Evolutionary conservation across 2,888 invertebrate species (phyloP).

Genomic region (Dicranocentrus wangi): DNA sequence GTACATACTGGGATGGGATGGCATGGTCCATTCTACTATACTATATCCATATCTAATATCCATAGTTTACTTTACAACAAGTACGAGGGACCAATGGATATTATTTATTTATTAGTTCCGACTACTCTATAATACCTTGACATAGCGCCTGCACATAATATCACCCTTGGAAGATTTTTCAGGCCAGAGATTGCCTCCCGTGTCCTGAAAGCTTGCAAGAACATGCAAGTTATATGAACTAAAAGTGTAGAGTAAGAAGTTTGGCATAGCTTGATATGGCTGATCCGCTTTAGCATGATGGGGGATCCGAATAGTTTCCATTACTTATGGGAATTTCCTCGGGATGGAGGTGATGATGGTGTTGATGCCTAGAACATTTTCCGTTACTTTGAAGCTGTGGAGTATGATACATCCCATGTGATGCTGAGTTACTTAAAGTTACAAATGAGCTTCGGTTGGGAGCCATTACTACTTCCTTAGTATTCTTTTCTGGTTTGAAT

Average conservation of each 20-base stretch:
- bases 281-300: constrained; percentile 42
- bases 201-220: background rate
- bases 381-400: constrained; percentile 46
- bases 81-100: no score
- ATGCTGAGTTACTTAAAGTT: constrained; percentile 65
- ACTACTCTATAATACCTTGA: no score
- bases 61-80: background rate
- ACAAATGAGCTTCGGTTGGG: constrained; percentile 74
- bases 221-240: background rate
- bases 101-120: no score
- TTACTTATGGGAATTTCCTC: constrained; percentile 67
- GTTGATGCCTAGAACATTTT: constrained; percentile 49
- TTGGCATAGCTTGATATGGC: background rate
- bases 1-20: constrained; percentile 4
- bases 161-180: constrained; percentile 7
- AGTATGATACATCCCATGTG: constrained; percentile 47
- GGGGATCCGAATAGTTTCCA: constrained; percentile 57
- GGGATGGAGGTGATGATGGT: constrained; percentile 50
- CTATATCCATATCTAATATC: background rate
- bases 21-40: no score
- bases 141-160: no score
- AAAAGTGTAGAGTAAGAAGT: background rate
- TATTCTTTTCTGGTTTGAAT: constrained; percentile 79
- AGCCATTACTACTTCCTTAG: constrained; percentile 78
- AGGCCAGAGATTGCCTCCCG: background rate